Evolutionary conservation across 2,797 vertebrate species (phyloP), one percentile per base, ranked within the genome.

Genomic region (Sebastes itinus): DNA sequence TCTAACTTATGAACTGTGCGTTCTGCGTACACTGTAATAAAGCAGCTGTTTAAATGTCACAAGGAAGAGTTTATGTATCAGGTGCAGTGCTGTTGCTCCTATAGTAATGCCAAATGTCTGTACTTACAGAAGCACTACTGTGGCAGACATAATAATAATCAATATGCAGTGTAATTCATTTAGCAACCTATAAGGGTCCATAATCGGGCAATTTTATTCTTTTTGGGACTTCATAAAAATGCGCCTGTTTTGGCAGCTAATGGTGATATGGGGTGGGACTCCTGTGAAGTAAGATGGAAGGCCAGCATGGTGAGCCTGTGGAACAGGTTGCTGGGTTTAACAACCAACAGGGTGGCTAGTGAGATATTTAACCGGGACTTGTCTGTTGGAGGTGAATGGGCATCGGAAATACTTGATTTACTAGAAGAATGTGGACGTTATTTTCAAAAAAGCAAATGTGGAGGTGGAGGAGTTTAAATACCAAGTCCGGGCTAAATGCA

Each of bases 121-220:
- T 32, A 73, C 27, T 73, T 75, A 56, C 42, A 71, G 49, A 61
- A 56, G 7, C 23, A 55, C 6, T 3, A 38, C 9, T n/a, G 27
- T 59, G 32, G 60, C 66, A 77, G 60, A 62, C 18, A 70, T 46
- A 25, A 81, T 75, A 22, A 63, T 71, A 73, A 63, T 81, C 46
- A 75, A 72, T 52, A 61, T 30, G 77, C 56, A 56, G 27, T 32
- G 38, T 67, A 62, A 77, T 69, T 83, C 4, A 80, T 85, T 79
- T 71, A 77, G 74, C 8, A 65, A 67, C 13, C 62, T 75, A 69
- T 77, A 2, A 49, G 46, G 46, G 46, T 9, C 46, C 46, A 20
- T 49, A 20, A 49, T 49, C 2, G 7, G 46, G 46, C 46, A 20
- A 20, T 49, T 49, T 49, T 0, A 49, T 20, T n/a, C 18, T 52